These are phyloP conservation scores for Macrotis lagotis DNA, from an alignment of 2,113 vertebrate genomes.

Conservation along the genomic window DNA sequence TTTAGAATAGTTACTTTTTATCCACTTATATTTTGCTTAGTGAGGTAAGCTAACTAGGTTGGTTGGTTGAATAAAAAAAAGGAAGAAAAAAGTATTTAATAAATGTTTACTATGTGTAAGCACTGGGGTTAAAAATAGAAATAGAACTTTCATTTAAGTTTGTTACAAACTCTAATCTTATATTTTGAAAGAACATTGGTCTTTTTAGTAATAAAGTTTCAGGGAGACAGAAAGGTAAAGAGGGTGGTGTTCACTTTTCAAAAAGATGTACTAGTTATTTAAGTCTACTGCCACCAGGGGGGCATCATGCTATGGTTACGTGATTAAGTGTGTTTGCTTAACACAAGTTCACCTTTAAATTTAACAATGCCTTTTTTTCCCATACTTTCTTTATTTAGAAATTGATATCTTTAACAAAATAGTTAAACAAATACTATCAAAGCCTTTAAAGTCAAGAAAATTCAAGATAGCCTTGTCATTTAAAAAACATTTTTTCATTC, in stretches of 20 bases:
- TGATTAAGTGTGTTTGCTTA: neutral
- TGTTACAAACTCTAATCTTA: neutral
- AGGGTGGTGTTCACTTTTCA: neutral
- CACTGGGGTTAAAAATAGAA: neutral
- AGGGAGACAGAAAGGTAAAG: neutral
- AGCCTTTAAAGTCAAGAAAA: constrained; percentile 23
- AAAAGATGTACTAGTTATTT: neutral
- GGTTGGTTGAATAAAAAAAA: neutral
- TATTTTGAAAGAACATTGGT: neutral
- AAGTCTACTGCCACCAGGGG: constrained; percentile 10
- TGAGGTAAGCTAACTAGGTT: neutral
- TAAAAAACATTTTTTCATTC: neutral
- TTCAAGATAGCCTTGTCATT: neutral
- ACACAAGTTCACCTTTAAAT: neutral
- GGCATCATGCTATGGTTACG: constrained; percentile 2
- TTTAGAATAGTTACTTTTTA: neutral
- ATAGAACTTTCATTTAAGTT: neutral
- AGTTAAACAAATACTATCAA: neutral
- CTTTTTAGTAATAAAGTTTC: neutral
- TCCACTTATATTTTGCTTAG: neutral
- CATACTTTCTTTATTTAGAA: constrained; percentile 7
- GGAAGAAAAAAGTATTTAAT: neutral
- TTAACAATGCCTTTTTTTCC: constrained; percentile 12
- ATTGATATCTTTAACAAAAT: neutral
- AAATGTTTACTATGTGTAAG: neutral